phyloP scores from a whole-genome alignment of 2,797 vertebrate genomes.

The Podargus strigoides region DNA sequence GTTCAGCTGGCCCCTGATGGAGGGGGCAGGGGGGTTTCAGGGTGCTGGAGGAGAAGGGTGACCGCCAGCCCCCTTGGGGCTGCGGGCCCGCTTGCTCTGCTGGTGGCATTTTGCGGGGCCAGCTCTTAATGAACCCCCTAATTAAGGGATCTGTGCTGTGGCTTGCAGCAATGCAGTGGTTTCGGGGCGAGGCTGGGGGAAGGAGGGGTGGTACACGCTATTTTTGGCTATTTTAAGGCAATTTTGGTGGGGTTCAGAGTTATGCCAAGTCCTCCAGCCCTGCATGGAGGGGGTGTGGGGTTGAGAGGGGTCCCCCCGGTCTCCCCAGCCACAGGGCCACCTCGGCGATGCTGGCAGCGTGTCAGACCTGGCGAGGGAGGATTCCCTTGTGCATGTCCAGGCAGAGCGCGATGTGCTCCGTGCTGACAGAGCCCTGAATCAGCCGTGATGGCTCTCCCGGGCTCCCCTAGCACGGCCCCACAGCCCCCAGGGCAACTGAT shows the following conservation, averaged over 20 bases:
- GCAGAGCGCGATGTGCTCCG: not conserved
- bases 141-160: not conserved
- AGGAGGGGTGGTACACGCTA: fast-evolving
- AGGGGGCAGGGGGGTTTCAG: not conserved
- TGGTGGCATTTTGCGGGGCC: fast-evolving
- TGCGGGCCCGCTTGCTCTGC: not conserved
- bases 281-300: no score
- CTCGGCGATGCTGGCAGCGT: fast-evolving
- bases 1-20: not conserved
- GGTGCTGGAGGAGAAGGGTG: not conserved
- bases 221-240: not conserved
- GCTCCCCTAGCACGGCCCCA: fast-evolving
- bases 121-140: not conserved
- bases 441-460: not conserved
- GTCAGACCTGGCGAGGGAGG: not conserved
- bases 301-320: not conserved
- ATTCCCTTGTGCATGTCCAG: not conserved
- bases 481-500: not conserved
- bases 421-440: not conserved
- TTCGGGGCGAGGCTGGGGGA: not conserved
- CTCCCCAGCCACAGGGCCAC: not conserved
- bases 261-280: not conserved
- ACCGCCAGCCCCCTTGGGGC: not conserved
- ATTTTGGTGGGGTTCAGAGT: not conserved
- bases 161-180: not conserved